Conservation (phyloP, 1,140 invertebrate species). For the Bombus balteatus region DNA sequence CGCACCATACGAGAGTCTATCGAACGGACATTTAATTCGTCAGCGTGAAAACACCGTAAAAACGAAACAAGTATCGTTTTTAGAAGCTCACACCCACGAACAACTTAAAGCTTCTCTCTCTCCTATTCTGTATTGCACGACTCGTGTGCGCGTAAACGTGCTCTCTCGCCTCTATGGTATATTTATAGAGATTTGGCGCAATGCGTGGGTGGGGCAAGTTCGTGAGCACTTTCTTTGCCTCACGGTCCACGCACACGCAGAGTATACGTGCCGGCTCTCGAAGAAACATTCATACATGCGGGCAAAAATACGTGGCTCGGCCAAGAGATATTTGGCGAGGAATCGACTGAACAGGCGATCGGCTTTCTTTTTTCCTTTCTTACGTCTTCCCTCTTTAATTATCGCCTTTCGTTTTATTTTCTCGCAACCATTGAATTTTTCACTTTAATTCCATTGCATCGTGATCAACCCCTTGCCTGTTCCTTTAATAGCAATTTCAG, state of each 20-base stretch:
- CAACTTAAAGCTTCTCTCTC: conserved; percentile 6
- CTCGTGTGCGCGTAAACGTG: conserved; percentile 12
- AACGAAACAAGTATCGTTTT: conserved; percentile 19
- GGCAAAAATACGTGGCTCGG: conserved; percentile 43
- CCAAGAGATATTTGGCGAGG: conserved; percentile 2
- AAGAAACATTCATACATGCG: background rate
- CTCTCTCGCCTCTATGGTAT: conserved; percentile 52
- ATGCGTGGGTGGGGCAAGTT: conserved; percentile 68
- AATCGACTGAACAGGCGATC: background rate
- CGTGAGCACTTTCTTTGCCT: conserved; percentile 43
- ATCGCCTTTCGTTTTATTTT: background rate
- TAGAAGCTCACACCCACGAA: background rate
- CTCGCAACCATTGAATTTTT: conserved; percentile 9
- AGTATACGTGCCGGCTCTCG: background rate
- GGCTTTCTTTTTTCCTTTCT: background rate
- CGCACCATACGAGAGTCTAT: background rate
- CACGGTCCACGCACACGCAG: conserved; percentile 36
- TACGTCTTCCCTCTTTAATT: background rate
- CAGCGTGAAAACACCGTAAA: background rate
- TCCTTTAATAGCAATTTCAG: background rate
- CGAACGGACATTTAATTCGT: background rate
- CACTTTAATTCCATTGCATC: background rate
- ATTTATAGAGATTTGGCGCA: conserved; percentile 70
- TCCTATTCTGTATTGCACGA: background rate
- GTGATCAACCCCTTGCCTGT: background rate